Evolutionary conservation across 2,113 vertebrate species (phyloP), one percentile per base, ranked within the genome.

Genomic region (Centropristis striata): DNA sequence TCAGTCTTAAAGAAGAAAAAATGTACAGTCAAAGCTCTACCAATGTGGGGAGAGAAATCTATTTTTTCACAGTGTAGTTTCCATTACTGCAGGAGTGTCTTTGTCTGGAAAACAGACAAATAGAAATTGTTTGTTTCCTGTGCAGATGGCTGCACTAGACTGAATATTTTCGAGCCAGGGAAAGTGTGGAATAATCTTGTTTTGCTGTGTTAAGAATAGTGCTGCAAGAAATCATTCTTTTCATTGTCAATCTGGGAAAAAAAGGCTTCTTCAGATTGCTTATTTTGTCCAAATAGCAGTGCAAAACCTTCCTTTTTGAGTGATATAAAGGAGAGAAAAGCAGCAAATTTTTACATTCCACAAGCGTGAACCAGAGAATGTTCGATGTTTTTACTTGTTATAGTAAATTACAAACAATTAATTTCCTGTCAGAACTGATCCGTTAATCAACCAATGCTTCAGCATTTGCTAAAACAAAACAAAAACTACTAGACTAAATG

Each of bases 71-170:
- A n/a, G 5, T 4, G 13, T 5, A 21, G 21, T 25, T 27, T 76
- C 13, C 3, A 23, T 53, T 53, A 46, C 46, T 77, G 39, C 55
- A 67, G 6, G 4, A 60, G 37, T 20, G 8, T 58, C 9, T 66
- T 27, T 27, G 15, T n/a, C 36, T n/a, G 47, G 65, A 70, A 25
- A 61, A 25, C 23, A 67, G 41, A 78, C 42, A 20, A 32, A 76
- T 4, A 7, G 23, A 65, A 47, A 41, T 21, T 1, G 28, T 69
- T 83, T 69, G 21, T 68, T 51, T 57, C 25, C 47, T 39, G 8
- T 18, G 28, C 53, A 59, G 39, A 85, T 68, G 55, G 37, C 14
- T 54, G 54, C 41, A 3, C 21, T 41, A 9, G 10, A 21, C 32
- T 54, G 1, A 15, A 32, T 18, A 12, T 44, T 37, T 57, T 20